A percentile compares a stretch with the other conserved stretches of the same genome.
Evolutionary conservation across 2,888 invertebrate species (phyloP).

Genomic region (Luffia ferchaultella): DNA sequence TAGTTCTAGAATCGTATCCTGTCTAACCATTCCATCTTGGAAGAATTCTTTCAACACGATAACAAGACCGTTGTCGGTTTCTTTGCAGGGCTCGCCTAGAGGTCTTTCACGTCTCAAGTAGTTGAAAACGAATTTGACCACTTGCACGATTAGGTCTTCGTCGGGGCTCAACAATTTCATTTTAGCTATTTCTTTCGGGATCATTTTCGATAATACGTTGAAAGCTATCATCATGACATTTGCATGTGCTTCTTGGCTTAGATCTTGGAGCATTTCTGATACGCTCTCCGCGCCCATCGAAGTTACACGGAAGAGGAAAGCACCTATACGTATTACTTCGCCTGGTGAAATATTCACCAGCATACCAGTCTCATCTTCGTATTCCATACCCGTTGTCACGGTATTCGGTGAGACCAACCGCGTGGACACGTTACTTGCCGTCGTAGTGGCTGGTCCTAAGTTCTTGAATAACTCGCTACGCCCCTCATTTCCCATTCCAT

Average conservation of each 20-base stretch:
- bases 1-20: slow-evolving; percentile 37
- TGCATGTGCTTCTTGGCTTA: slow-evolving; percentile 42
- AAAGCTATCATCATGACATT: slow-evolving; percentile 46
- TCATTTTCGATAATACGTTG: slow-evolving; percentile 36
- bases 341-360: slow-evolving; percentile 45
- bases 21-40: slow-evolving; percentile 43
- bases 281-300: slow-evolving; percentile 43
- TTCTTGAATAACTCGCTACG: slow-evolving; percentile 36
- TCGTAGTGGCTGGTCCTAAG: slow-evolving; percentile 34
- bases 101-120: slow-evolving; percentile 46
- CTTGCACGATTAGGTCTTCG: slow-evolving; percentile 45
- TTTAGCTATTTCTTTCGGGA: slow-evolving; percentile 42
- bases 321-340: slow-evolving; percentile 44
- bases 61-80: slow-evolving; percentile 40
- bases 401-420: slow-evolving; percentile 24
- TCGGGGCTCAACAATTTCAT: slow-evolving; percentile 43
- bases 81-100: slow-evolving; percentile 32
- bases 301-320: slow-evolving; percentile 37
- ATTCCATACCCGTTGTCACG: slow-evolving; percentile 23
- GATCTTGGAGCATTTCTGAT: slow-evolving; percentile 34
- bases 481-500: slow-evolving; percentile 32
- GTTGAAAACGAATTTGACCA: slow-evolving; percentile 49
- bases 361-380: slow-evolving; percentile 29
- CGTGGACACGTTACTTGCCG: slow-evolving; percentile 34
- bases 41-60: slow-evolving; percentile 48